Evolutionary conservation across 2,888 invertebrate genomes (phyloP), one percentile per base, ranked within the genome.

Genomic region (Drosophila trichaetosa): DNA sequence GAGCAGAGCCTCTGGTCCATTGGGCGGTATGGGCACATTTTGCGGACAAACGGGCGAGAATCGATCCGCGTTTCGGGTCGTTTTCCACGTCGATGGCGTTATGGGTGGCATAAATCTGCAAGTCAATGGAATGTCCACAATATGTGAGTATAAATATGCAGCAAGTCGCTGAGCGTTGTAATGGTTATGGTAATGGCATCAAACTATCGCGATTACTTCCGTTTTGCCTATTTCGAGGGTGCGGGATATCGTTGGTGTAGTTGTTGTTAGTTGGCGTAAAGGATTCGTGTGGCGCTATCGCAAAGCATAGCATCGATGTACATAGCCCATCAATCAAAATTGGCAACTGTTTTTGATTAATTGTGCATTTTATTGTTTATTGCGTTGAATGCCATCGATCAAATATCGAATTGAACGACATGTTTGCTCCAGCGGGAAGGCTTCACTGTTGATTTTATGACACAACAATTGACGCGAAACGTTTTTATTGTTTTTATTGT

Each of bases 31-130:
- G 46, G 94, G 96, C 87, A 95, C 95, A 85, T 95, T 95, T 93
- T 98, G 98, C 40, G 98, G 98, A 92, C 98, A 98, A 73, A 97
- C 97, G 18, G 98, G 96, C 59, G 97, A 96, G 93, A 96, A 95
- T 78, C 96, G 95, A 94, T 97, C 97, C 81, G 97, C 97, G 91
- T 96, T 94, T 69, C 96, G 96, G 82, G 96, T 95, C 89, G 95
- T 96, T 72, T 96, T 95, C 98, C 98, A 97, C 93, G 96, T 96
- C 82, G 97, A 97, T 73, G 98, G 98, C 69, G 97, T 97, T 92
- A 98, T 97, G 82, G 98, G 98, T 74, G 98, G 98, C 98, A 98
- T 98, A 94, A 98, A 98, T 92, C 96, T 96, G 91, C 60, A 79
- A 79, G 72, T 79, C 59, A 72, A 79, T 72, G 49, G 31, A 68